Conservation (phyloP, 2,888 invertebrate species). For the Celastrina argiolus region DNA sequence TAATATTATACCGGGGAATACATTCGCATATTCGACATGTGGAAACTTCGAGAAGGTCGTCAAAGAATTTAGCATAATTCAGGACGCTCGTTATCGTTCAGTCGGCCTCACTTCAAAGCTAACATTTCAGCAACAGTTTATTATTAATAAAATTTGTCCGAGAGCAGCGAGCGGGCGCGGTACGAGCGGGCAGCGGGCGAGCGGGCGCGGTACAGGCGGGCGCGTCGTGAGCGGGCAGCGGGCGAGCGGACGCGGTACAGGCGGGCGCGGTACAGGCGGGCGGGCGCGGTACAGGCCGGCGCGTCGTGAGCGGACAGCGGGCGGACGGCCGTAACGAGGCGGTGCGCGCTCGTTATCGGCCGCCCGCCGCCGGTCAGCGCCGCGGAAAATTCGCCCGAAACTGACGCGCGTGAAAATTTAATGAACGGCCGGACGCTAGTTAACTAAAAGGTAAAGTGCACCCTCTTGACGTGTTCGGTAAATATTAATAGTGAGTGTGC, state of each 20-base stretch:
- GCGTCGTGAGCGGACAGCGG: conserved; percentile 38
- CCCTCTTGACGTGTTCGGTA: conserved; percentile 78
- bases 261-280: conserved; percentile 26
- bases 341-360: conserved; percentile 49
- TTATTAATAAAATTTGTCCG: conserved; percentile 76
- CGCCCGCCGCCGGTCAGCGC: conserved; percentile 63
- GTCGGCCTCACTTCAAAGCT: conserved; percentile 73
- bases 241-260: conserved; percentile 25
- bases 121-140: conserved; percentile 74
- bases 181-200: conserved; percentile 14
- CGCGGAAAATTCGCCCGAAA: conserved; percentile 77
- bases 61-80: conserved; percentile 74
- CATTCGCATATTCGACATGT: conserved; percentile 27
- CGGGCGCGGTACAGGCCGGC: conserved; percentile 38
- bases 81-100: conserved; percentile 73
- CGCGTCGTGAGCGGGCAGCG: conserved; percentile 30
- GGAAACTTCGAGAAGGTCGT: conserved; percentile 56
- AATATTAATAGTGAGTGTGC: conserved; percentile 77
- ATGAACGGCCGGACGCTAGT: conserved; percentile 79
- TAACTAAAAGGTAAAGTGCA: conserved; percentile 79
- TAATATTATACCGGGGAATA: neutral
- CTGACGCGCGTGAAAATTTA: conserved; percentile 79
- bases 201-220: conserved; percentile 35
- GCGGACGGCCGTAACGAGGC: conserved; percentile 56
- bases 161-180: conserved; percentile 32